Evolutionary conservation across 1,140 invertebrate genomes (phyloP).

Genomic region (Polyergus mexicanus): DNA sequence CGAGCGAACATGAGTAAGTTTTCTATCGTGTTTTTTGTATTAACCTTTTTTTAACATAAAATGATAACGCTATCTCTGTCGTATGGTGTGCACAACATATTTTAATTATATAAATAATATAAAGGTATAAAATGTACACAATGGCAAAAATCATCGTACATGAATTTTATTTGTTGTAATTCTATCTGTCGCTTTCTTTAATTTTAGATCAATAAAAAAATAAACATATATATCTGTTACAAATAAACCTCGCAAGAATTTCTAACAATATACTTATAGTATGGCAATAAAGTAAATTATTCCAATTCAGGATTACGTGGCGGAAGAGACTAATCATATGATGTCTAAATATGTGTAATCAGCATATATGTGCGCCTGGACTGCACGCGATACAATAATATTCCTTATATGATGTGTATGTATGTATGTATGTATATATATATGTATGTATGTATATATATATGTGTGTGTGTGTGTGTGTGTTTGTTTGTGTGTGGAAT

Average conservation of each 20-base stretch:
- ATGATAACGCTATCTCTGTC: too few relatives aligned
- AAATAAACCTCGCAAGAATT: slow-evolving; percentile 28
- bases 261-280: background rate
- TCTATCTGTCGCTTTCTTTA: background rate
- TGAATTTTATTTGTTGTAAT: slow-evolving; percentile 22
- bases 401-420: background rate
- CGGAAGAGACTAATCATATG: background rate
- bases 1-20: slow-evolving; percentile 54
- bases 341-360: background rate
- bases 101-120: slow-evolving; percentile 15
- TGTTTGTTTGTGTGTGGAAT: slow-evolving; percentile 30
- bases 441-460: background rate
- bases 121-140: slow-evolving; percentile 24
- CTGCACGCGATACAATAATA: too few relatives aligned
- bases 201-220: slow-evolving; percentile 50
- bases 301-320: slow-evolving; percentile 3
- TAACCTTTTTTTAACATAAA: background rate
- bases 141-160: slow-evolving; percentile 2
- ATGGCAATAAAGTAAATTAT: slow-evolving; percentile 34
- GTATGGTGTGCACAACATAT: background rate
- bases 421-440: background rate
- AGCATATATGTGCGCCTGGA: background rate
- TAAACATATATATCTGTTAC: slow-evolving; percentile 39
- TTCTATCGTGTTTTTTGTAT: background rate
- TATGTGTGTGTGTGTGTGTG: too few relatives aligned